A percentile compares a stretch with the other conserved stretches of the same genome.
Conservation (phyloP, 2,113 vertebrate species). For the Megaleporinus macrocephalus region DNA sequence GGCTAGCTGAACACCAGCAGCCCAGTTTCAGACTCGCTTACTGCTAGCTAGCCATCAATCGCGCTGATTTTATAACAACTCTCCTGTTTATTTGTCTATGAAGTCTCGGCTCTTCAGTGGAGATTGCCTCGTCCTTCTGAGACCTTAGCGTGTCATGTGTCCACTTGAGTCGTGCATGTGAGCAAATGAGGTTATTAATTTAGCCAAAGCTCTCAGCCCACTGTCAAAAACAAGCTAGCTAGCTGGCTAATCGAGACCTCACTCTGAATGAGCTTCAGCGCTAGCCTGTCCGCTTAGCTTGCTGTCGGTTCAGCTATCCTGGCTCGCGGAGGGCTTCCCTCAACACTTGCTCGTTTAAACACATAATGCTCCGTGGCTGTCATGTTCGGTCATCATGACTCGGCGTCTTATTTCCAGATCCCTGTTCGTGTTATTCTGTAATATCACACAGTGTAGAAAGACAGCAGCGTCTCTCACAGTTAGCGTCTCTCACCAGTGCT, state of each 20-base stretch:
- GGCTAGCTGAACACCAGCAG: neutral
- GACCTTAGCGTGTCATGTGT: neutral
- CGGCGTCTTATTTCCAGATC: neutral
- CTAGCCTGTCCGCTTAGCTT: neutral
- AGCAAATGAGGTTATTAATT: neutral
- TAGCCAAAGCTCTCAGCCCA: conserved; percentile 4
- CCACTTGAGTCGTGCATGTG: neutral
- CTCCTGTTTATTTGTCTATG: neutral
- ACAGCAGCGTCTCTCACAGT: neutral
- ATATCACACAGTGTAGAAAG: neutral
- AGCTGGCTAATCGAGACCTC: neutral
- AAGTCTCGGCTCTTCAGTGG: neutral
- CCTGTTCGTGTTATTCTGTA: neutral
- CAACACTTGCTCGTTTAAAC: neutral
- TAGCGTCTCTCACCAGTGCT: neutral
- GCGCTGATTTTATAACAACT: neutral
- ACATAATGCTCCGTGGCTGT: neutral
- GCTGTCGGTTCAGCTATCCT: neutral
- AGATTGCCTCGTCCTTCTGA: neutral
- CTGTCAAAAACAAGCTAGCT: conserved; percentile 29
- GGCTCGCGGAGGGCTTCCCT: neutral
- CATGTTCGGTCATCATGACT: no score
- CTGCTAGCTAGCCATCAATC: conserved; percentile 10
- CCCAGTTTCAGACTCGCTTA: neutral
- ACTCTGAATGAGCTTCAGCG: conserved; percentile 5